Evolutionary conservation across 2,113 vertebrate genomes (phyloP), one percentile per base, ranked within the genome.

Genomic region (Oryzias melastigma): DNA sequence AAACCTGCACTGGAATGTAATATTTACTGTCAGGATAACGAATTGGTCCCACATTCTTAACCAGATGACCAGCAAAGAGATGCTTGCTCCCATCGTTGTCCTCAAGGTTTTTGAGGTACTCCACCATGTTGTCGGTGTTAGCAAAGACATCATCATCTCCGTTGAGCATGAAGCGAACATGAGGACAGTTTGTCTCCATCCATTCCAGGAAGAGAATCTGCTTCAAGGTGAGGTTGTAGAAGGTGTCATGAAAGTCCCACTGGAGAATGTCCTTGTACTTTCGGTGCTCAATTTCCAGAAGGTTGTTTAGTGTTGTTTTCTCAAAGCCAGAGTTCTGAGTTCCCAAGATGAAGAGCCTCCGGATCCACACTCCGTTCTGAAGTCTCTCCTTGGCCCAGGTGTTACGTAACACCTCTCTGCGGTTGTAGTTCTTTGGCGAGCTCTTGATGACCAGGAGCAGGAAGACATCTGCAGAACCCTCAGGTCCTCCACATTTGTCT

Each of bases 391-490:
- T 24, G 0, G 92, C 94, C 94, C 94, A 96, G 0, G 93, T 95
- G 68, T 84, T 90, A 1, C 92, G 88, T 77, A 96, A 83, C 16
- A 90, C 73, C 6, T 93, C 88, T 3, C 92, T 74, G 1, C 92
- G 87, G 7, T 92, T 90, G 0, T 93, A 92, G 72, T 95, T 94
- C 1, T 0, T 3, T 0, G 93, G 93, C 0, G 88, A 84, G 0
- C 91, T 94, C 78, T 94, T 96, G 64, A 95, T 88, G 43, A 88
- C 93, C 18, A 95, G 72, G 1, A 95, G 89, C 54, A 96, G 85
- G 68, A 94, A 93, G 5, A 92, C 66, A 0, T 75, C 20, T 2
- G 50, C 22, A 5, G 62, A 57, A 4, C 17, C 17, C 20, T 56
- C 35, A 42, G 20, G 18, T 42, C 62, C 62, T 18, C 62, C 62